Percentiles rank a stretch among this genome's conserved stretches.
Conservation (phyloP, 2,888 invertebrate species). For the Cyclophora albipunctata region DNA sequence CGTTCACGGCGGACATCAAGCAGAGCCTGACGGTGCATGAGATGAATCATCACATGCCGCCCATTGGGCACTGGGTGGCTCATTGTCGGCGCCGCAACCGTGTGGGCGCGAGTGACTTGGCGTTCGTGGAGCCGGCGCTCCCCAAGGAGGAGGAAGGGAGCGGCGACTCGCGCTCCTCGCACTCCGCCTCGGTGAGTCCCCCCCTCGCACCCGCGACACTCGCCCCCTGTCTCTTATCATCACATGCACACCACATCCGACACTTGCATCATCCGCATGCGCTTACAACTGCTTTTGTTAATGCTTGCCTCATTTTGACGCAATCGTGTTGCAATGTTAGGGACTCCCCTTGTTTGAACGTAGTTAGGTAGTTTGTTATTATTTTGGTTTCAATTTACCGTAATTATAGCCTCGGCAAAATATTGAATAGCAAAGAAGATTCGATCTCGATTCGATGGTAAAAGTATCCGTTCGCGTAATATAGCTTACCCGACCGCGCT, state of each 20-base stretch:
- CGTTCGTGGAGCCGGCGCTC: conserved; percentile 43
- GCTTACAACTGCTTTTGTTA: conserved; percentile 18
- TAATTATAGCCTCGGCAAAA: too few relatives aligned
- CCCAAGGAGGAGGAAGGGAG: conserved; percentile 68
- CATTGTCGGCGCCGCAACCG: conserved; percentile 79
- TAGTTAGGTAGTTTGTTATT: too few relatives aligned
- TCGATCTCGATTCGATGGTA: too few relatives aligned
- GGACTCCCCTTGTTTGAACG: too few relatives aligned
- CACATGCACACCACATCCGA: conserved; percentile 21
- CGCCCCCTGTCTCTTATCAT: conserved; percentile 39
- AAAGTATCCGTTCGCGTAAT: too few relatives aligned
- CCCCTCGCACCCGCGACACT: neutral
- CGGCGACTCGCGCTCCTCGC: conserved; percentile 61
- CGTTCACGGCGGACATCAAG: conserved; percentile 93
- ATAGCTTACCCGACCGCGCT: too few relatives aligned
- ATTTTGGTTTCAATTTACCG: too few relatives aligned
- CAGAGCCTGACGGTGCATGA: conserved; percentile 94
- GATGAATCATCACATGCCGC: conserved; percentile 91
- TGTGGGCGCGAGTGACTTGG: conserved; percentile 82
- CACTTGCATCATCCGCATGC: conserved; percentile 40
- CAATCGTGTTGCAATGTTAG: neutral
- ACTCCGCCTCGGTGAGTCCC: conserved; percentile 57
- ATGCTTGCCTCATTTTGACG: neutral
- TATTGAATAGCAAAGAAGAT: too few relatives aligned
- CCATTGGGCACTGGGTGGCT: conserved; percentile 79